Percentiles rank a stretch among this genome's conserved stretches.
Conservation (phyloP, 2,113 vertebrate species). For the Sarotherodon lohbergeri region DNA sequence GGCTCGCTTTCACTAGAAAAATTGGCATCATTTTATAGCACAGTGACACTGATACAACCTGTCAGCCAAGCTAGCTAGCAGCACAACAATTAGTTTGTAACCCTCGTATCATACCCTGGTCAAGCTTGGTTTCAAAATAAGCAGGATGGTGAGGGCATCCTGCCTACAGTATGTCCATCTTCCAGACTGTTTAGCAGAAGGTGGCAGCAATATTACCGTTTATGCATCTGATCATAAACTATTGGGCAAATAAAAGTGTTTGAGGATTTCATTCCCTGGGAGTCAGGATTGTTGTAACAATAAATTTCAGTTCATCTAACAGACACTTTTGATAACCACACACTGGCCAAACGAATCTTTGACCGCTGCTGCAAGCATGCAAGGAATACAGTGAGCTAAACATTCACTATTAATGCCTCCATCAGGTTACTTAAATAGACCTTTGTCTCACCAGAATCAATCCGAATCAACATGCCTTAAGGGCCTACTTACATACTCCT, state of each 20-base stretch:
- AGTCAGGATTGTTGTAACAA: neutral
- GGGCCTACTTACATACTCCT: neutral
- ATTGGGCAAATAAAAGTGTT: neutral
- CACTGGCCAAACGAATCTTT: neutral
- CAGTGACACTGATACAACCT: neutral
- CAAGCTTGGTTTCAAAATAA: neutral
- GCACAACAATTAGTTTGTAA: neutral
- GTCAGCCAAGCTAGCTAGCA: neutral
- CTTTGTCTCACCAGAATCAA: constrained; percentile 27
- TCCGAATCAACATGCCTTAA: neutral
- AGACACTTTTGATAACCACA: neutral
- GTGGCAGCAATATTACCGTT: neutral
- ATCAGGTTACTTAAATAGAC: constrained; percentile 4
- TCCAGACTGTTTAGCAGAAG: neutral
- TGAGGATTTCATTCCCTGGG: neutral
- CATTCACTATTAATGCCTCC: neutral
- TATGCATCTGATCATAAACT: neutral
- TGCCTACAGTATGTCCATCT: neutral
- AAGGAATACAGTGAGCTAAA: neutral
- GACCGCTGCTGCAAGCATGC: neutral
- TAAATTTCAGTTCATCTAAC: neutral
- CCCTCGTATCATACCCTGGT: neutral
- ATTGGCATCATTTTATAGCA: neutral
- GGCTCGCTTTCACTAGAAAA: neutral
- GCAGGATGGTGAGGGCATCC: neutral